Evolutionary conservation across 2,797 vertebrate species (phyloP).

Genomic region (Limosa lapponica): DNA sequence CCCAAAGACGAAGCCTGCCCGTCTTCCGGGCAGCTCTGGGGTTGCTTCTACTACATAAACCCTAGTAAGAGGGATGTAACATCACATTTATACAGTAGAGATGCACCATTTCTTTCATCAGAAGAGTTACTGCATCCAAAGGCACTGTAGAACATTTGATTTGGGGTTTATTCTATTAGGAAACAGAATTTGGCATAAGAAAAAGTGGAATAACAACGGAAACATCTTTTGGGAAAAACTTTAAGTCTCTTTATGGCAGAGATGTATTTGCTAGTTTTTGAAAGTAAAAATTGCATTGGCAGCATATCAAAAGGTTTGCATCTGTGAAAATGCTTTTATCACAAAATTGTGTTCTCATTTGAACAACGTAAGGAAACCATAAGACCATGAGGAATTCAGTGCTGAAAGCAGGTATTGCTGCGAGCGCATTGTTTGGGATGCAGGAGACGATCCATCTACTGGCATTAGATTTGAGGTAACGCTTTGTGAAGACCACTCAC

Average conservation of each 20-base stretch:
- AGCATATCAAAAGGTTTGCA: constrained; percentile 3
- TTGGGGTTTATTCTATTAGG: neutral
- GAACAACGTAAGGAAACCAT: neutral
- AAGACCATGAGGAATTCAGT: neutral
- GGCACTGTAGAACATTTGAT: neutral
- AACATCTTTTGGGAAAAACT: neutral
- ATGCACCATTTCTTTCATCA: neutral
- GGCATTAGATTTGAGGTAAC: neutral
- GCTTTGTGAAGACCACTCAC: neutral
- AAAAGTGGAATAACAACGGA: neutral
- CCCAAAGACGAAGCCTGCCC: neutral
- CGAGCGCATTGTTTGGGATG: neutral
- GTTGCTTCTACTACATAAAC: neutral
- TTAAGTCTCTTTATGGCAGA: neutral
- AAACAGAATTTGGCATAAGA: neutral
- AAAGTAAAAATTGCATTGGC: constrained; percentile 24
- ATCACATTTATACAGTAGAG: neutral
- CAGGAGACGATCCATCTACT: neutral
- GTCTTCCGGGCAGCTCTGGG: neutral
- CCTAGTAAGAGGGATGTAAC: neutral
- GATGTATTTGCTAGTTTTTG: neutral
- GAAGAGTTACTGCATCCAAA: neutral
- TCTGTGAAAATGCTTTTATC: neutral
- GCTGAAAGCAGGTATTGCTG: neutral
- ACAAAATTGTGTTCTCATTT: neutral